phyloP scores from a whole-genome alignment of 2,888 invertebrate genomes.

The Kryphioiulus occultus region DNA sequence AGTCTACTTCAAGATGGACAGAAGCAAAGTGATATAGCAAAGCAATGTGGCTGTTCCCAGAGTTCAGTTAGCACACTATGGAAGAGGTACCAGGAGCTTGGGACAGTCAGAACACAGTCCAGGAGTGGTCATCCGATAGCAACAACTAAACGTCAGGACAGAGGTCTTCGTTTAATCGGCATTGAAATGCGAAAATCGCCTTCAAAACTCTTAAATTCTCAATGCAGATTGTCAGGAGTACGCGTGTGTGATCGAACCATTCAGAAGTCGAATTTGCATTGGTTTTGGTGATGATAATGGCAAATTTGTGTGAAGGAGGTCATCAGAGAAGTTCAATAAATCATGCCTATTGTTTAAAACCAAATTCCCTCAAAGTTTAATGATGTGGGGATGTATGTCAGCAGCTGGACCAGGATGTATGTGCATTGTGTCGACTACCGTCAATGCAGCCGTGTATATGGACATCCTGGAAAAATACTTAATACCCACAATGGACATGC shows the following conservation, averaged over 20 bases:
- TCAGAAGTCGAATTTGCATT: conserved; percentile 2
- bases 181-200: not conserved
- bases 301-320: conserved; percentile 28
- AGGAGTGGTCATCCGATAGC: not conserved
- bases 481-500: conserved; percentile 38
- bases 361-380: conserved; percentile 29
- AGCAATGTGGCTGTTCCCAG: not conserved
- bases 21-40: not conserved
- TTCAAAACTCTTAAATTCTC: not conserved
- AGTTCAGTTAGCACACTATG: not conserved
- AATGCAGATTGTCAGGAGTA: not conserved
- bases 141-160: not conserved
- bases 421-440: conserved; percentile 42
- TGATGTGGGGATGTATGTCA: conserved; percentile 37
- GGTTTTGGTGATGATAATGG: conserved; percentile 45
- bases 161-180: not conserved
- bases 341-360: conserved; percentile 12
- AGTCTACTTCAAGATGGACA: no score
- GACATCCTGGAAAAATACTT: conserved; percentile 35
- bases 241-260: not conserved
- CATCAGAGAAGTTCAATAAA: conserved; percentile 18
- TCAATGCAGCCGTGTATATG: conserved; percentile 44
- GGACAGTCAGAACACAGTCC: no score
- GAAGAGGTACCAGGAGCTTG: no score
- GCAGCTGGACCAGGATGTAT: conserved; percentile 42